phyloP scores from a whole-genome alignment of 2,797 vertebrate genomes.

The Sebastes diaconus region DNA sequence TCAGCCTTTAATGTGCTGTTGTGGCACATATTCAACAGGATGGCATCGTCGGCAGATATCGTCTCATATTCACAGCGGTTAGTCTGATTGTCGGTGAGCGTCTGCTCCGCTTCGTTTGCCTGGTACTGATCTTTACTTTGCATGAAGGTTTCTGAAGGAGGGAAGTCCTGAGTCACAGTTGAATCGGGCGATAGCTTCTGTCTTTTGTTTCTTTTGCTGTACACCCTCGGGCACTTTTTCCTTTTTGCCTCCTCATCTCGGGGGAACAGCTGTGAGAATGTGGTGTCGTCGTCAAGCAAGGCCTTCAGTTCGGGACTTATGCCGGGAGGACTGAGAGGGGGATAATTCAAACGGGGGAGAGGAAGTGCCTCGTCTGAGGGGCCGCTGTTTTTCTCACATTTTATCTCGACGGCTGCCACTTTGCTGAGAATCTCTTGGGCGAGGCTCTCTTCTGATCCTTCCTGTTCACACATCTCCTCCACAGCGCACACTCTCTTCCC shows the following conservation, averaged over 20 bases:
- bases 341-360: constrained; percentile 60
- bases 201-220: constrained; percentile 90
- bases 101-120: constrained; percentile 77
- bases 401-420: constrained; percentile 67
- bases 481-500: neutral
- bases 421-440: constrained; percentile 70
- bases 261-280: constrained; percentile 92
- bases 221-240: constrained; percentile 91
- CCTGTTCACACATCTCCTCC: constrained; percentile 58
- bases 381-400: constrained; percentile 72
- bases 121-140: constrained; percentile 69
- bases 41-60: constrained; percentile 85
- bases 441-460: constrained; percentile 57
- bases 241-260: constrained; percentile 85
- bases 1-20: constrained; percentile 75
- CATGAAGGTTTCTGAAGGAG: constrained; percentile 48
- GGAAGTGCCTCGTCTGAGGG: constrained; percentile 53
- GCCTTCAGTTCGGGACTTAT: constrained; percentile 79
- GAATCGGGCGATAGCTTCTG: constrained; percentile 69
- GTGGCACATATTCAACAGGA: constrained; percentile 88
- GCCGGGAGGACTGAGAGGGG: constrained; percentile 66
- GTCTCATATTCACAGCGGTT: constrained; percentile 86
- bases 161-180: constrained; percentile 31
- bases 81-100: constrained; percentile 78
- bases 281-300: constrained; percentile 88